Conservation (phyloP, 2,888 invertebrate genomes). For the Mimachlamys varia region DNA sequence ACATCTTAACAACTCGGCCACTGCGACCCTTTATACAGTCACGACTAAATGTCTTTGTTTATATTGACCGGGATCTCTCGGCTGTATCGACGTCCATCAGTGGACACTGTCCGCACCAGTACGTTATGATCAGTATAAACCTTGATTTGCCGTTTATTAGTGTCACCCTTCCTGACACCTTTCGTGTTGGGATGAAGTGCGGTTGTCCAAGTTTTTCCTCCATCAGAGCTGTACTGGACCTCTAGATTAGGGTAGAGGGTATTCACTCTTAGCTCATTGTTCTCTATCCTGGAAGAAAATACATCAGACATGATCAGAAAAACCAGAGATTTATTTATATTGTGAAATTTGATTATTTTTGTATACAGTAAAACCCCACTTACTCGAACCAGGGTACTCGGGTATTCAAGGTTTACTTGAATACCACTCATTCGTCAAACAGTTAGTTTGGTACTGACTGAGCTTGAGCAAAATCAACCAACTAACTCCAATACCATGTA, state of each 20-base stretch:
- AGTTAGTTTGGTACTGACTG: too few species aligned
- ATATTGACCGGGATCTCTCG: background rate
- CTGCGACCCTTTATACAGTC: too few species aligned
- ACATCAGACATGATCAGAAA: too few species aligned
- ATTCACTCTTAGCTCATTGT: slow-evolving; percentile 42
- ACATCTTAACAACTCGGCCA: too few species aligned
- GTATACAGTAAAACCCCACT: too few species aligned
- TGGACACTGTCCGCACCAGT: background rate
- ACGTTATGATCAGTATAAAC: background rate
- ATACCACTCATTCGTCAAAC: too few species aligned
- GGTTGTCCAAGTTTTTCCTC: slow-evolving; percentile 46
- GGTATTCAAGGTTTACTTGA: too few species aligned
- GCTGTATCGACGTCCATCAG: background rate
- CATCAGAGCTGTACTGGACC: slow-evolving; percentile 45
- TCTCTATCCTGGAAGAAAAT: background rate
- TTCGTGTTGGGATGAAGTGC: background rate
- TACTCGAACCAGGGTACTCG: too few species aligned
- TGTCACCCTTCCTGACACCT: background rate
- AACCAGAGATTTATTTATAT: too few species aligned
- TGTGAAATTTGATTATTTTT: too few species aligned
- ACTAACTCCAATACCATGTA: too few species aligned
- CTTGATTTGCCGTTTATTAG: background rate
- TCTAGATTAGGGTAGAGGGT: slow-evolving; percentile 46
- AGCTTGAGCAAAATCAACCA: too few species aligned
- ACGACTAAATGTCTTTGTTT: background rate